Conservation (phyloP, 2,888 invertebrate species). For the Cybosia mesomella region DNA sequence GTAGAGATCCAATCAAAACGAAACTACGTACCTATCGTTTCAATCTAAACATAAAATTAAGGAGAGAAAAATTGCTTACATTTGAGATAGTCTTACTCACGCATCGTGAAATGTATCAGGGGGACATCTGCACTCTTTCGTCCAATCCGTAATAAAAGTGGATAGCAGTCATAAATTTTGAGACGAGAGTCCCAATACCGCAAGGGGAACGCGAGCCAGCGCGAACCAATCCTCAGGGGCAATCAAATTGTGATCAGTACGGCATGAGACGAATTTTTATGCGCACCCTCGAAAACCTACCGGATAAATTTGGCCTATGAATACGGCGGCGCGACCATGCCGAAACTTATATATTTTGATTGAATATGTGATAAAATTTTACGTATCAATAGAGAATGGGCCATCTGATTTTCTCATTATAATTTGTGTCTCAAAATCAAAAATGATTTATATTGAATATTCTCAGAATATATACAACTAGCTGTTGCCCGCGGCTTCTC, state of each 20-base stretch:
- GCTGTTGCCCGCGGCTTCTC: too few relatives aligned
- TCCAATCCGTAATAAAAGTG: constrained; percentile 81
- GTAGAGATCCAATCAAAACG: constrained; percentile 45
- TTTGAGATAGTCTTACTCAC: constrained; percentile 45
- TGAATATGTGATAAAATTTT: constrained; percentile 62
- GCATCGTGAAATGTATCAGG: constrained; percentile 62
- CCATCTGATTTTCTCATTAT: constrained; percentile 46
- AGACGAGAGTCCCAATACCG: constrained; percentile 65
- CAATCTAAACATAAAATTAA: constrained; percentile 56
- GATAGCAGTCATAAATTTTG: constrained; percentile 76
- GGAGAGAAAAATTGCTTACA: constrained; percentile 50
- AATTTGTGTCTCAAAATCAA: constrained; percentile 12
- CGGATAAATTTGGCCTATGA: constrained; percentile 63
- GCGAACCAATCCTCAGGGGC: constrained; percentile 61
- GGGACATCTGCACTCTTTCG: constrained; percentile 77
- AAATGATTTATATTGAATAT: neutral
- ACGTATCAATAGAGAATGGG: constrained; percentile 46
- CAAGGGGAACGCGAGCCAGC: constrained; percentile 57
- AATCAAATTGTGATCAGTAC: constrained; percentile 82
- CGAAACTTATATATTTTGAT: constrained; percentile 66
- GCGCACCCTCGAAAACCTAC: constrained; percentile 70
- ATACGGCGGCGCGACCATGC: constrained; percentile 55
- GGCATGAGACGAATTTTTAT: constrained; percentile 78
- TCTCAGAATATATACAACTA: neutral
- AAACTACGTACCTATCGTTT: constrained; percentile 42